Percentiles rank a stretch among this genome's conserved stretches.
Conservation (phyloP, 1,140 invertebrate genomes). For the Drosophila persimilis region DNA sequence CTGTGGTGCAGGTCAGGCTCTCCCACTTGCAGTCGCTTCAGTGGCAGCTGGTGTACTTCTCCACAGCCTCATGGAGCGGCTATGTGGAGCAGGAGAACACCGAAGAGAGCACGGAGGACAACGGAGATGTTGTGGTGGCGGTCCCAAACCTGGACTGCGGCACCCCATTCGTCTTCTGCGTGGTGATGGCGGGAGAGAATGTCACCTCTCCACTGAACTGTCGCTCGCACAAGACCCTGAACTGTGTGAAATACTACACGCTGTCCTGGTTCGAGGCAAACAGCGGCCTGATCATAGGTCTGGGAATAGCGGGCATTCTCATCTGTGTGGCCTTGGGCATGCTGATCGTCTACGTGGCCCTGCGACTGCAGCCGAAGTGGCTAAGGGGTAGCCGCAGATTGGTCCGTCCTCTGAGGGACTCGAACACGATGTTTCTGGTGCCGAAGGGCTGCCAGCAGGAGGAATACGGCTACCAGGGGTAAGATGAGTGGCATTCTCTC, state of each 20-base stretch:
- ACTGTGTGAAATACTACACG: neutral
- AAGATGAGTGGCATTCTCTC: neutral
- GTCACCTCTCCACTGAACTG: slow-evolving; percentile 35
- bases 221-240: slow-evolving; percentile 32
- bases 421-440: slow-evolving; percentile 42
- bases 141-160: slow-evolving; percentile 22
- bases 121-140: neutral
- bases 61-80: neutral
- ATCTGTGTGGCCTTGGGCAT: slow-evolving; percentile 38
- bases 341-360: slow-evolving; percentile 29
- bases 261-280: slow-evolving; percentile 41
- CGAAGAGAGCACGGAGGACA: neutral
- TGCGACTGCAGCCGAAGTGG: slow-evolving; percentile 47
- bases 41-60: slow-evolving; percentile 40
- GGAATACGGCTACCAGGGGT: slow-evolving; percentile 15
- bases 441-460: slow-evolving; percentile 15
- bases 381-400: slow-evolving; percentile 38
- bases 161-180: slow-evolving; percentile 41
- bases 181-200: slow-evolving; percentile 9
- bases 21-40: neutral
- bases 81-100: neutral
- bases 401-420: slow-evolving; percentile 10
- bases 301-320: slow-evolving; percentile 33
- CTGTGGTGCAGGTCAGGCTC: slow-evolving; percentile 8
- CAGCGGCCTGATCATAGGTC: slow-evolving; percentile 28